Conservation (phyloP, 1,140 invertebrate species). For the Tetramorium alpestre region DNA sequence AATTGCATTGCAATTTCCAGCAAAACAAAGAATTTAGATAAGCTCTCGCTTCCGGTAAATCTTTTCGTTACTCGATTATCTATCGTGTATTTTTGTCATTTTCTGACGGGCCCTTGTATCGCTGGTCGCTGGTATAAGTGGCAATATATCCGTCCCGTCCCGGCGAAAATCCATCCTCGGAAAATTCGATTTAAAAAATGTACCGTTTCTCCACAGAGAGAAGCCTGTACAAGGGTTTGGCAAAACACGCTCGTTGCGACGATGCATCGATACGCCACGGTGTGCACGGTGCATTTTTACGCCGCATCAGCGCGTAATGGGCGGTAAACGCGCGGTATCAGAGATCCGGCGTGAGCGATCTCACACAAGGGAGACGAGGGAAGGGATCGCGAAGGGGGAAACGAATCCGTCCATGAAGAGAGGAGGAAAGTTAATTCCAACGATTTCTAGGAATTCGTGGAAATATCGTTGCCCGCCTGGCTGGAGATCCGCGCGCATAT, state of each 20-base stretch:
- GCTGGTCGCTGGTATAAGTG: slow-evolving; percentile 29
- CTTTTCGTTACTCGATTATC: background rate
- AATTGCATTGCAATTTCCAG: background rate
- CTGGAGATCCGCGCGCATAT: slow-evolving; percentile 81
- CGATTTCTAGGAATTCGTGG: slow-evolving; percentile 71
- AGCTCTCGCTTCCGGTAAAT: background rate
- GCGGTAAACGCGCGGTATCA: background rate
- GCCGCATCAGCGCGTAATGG: slow-evolving; percentile 52
- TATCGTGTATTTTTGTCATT: background rate
- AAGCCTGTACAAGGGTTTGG: background rate
- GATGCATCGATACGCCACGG: slow-evolving; percentile 48
- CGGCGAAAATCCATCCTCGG: slow-evolving; percentile 35
- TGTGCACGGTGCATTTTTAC: slow-evolving; percentile 37
- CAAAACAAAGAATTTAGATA: background rate
- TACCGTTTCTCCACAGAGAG: background rate
- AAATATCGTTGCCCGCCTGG: slow-evolving; percentile 80
- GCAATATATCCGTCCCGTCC: slow-evolving; percentile 33
- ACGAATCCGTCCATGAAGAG: slow-evolving; percentile 29
- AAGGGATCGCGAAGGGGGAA: background rate
- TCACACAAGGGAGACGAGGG: background rate
- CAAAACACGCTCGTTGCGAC: slow-evolving; percentile 37
- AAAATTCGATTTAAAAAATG: slow-evolving; percentile 50
- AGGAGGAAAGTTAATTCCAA: slow-evolving; percentile 77
- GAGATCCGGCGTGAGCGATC: slow-evolving; percentile 37
- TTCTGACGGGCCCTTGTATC: background rate